Evolutionary conservation across 2,113 vertebrate genomes (phyloP).

Genomic region (Neoarius graeffei): DNA sequence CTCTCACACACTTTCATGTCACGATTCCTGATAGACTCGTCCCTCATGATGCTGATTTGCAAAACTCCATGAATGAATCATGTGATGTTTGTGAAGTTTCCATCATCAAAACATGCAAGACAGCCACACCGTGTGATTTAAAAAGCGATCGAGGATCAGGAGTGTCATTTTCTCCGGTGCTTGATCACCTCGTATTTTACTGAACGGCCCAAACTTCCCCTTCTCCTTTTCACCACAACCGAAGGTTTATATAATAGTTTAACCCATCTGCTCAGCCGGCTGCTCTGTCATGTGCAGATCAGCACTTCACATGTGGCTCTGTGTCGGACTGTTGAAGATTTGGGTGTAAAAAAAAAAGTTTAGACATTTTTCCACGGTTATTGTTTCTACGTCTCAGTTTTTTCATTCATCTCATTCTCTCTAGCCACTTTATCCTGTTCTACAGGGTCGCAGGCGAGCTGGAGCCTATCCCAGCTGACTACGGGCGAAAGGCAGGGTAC

Average conservation of each 20-base stretch:
- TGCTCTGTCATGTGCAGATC: slow-evolving; percentile 77
- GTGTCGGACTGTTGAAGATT: neutral
- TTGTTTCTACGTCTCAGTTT: neutral
- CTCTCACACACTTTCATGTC: slow-evolving; percentile 49
- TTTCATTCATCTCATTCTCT: too few relatives aligned
- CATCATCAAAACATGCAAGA: slow-evolving; percentile 49
- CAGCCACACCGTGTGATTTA: slow-evolving; percentile 63
- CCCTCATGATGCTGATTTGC: slow-evolving; percentile 58
- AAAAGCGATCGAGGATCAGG: slow-evolving; percentile 68
- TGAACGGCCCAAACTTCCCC: too few relatives aligned
- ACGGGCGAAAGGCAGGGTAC: too few relatives aligned
- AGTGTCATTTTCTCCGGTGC: too few relatives aligned
- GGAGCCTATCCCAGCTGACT: too few relatives aligned
- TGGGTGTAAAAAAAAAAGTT: too few relatives aligned
- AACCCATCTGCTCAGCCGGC: slow-evolving; percentile 71
- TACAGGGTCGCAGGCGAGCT: too few relatives aligned
- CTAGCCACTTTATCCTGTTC: too few relatives aligned
- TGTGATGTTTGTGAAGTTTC: slow-evolving; percentile 62
- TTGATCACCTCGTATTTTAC: neutral
- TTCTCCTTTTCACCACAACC: slow-evolving; percentile 53
- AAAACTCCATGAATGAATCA: slow-evolving; percentile 68
- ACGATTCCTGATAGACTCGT: slow-evolving; percentile 51
- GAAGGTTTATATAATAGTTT: slow-evolving; percentile 76
- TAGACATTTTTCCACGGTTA: too few relatives aligned
- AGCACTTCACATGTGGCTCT: slow-evolving; percentile 61